A percentile compares a stretch with the other conserved stretches of the same genome.
Evolutionary conservation across 2,797 vertebrate genomes (phyloP).

Genomic region (Oophaga sylvatica): DNA sequence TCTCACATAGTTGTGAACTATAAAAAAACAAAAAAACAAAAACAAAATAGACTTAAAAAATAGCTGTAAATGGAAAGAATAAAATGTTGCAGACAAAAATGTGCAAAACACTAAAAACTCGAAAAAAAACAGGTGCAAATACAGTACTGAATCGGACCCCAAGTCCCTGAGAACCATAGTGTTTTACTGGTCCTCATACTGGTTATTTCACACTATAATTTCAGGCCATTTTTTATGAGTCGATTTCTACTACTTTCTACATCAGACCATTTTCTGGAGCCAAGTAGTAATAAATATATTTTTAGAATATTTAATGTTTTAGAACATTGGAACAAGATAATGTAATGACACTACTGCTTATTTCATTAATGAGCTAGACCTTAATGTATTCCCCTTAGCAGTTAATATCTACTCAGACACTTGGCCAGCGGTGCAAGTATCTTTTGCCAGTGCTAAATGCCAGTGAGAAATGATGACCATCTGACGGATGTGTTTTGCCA

Average conservation of each 20-base stretch:
- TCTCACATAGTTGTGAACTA: too few relatives aligned
- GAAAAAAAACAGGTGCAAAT: too few relatives aligned
- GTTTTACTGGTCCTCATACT: too few relatives aligned
- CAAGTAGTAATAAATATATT: background rate
- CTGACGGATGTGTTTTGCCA: slow-evolving; percentile 6
- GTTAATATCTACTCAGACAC: background rate
- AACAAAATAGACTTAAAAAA: too few relatives aligned
- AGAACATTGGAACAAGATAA: background rate
- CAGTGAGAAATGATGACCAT: slow-evolving; percentile 18
- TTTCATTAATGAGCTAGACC: background rate
- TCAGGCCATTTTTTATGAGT: background rate
- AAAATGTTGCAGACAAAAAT: too few relatives aligned
- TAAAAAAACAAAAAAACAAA: too few relatives aligned
- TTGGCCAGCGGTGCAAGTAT: slow-evolving; percentile 11
- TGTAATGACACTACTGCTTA: background rate
- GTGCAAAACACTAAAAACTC: too few relatives aligned
- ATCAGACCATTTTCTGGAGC: background rate
- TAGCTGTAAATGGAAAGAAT: too few relatives aligned
- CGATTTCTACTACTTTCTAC: background rate
- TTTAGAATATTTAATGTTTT: background rate
- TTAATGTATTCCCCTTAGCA: background rate
- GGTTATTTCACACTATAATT: background rate
- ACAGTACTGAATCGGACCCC: too few relatives aligned
- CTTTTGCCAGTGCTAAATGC: slow-evolving; percentile 25
- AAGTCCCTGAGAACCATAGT: too few relatives aligned